A percentile compares a stretch with the other conserved stretches of the same genome.
phyloP scores from a whole-genome alignment of 2,797 vertebrate species.

The Steatocranus sp. region DNA sequence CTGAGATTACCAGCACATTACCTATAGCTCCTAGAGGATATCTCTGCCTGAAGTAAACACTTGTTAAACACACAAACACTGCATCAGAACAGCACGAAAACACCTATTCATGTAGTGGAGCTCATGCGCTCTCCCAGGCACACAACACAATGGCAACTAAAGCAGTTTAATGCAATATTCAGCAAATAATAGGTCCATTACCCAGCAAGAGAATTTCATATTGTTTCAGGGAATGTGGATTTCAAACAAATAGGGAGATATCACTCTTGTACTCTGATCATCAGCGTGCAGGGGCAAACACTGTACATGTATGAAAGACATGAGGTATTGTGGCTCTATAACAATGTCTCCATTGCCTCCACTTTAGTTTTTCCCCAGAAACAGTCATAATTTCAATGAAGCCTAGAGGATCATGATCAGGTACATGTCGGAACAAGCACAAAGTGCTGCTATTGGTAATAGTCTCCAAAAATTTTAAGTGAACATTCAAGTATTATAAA shows the following conservation, averaged over 20 bases:
- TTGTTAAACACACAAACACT: conserved; percentile 26
- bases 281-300: neutral
- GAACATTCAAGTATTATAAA: neutral
- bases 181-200: conserved; percentile 22
- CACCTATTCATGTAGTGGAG: neutral
- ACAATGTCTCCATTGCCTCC: neutral
- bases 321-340: neutral
- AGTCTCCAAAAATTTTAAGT: neutral
- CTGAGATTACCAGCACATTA: conserved; percentile 50
- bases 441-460: neutral
- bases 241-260: conserved; percentile 7
- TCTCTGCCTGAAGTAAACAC: conserved; percentile 43
- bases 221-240: conserved; percentile 12
- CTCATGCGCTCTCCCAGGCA: neutral
- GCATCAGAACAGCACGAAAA: neutral
- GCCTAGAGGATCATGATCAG: neutral
- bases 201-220: neutral
- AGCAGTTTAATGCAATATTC: conserved; percentile 19
- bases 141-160: neutral
- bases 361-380: neutral
- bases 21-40: conserved; percentile 46
- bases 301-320: neutral
- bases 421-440: neutral
- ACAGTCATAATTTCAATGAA: neutral
- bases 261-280: neutral